These are phyloP conservation scores for Peromyscus maniculatus DNA, from an alignment of 2,113 vertebrate species.

Conservation along the genomic window DNA sequence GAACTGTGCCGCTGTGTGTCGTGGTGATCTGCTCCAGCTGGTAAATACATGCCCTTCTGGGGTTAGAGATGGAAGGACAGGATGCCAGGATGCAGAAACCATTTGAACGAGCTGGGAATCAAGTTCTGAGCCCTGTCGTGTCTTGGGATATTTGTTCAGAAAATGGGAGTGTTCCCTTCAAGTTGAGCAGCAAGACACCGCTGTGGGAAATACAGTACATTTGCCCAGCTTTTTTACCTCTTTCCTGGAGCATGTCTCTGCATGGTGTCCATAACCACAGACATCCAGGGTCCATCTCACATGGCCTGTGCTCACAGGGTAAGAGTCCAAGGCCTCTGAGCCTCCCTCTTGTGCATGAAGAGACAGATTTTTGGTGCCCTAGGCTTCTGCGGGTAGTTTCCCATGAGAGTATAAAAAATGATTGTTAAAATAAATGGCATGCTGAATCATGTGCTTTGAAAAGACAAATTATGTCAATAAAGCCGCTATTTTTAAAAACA, in stretches of 20 bases:
- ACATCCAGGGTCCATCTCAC: background rate
- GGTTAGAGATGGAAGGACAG: background rate
- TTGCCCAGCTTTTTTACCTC: background rate
- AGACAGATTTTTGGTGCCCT: background rate
- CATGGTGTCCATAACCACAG: background rate
- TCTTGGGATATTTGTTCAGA: background rate
- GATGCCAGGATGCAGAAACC: background rate
- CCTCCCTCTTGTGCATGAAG: background rate
- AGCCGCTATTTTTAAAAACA: background rate
- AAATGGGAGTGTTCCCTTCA: background rate
- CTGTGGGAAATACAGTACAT: background rate
- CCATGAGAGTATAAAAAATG: slow-evolving; percentile 7
- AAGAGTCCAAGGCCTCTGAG: background rate
- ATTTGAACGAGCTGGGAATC: background rate
- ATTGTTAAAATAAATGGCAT: slow-evolving; percentile 47
- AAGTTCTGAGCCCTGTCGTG: background rate
- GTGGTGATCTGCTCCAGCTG: background rate
- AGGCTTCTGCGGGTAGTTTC: background rate
- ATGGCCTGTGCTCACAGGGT: background rate
- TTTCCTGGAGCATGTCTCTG: background rate
- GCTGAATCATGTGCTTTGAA: background rate
- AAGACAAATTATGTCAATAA: background rate
- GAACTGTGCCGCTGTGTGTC: background rate
- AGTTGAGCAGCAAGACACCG: background rate
- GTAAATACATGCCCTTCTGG: background rate